These are phyloP conservation scores for Amblyopsis rosae DNA, from an alignment of 2,113 vertebrate species.

Conservation along the genomic window DNA sequence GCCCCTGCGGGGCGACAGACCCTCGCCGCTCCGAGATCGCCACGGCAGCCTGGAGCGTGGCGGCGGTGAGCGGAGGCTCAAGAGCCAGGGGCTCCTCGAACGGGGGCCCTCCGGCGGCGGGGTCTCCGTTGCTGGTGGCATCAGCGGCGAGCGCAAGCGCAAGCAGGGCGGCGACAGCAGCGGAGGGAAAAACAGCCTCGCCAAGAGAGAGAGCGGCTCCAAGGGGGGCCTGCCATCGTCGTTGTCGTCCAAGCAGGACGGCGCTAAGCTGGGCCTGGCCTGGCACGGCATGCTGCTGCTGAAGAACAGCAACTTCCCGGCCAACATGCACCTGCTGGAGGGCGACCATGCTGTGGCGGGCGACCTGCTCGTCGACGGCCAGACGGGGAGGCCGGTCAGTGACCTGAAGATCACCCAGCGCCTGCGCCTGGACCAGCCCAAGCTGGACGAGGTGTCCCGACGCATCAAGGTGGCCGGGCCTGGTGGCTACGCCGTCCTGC, in stretches of 20 bases:
- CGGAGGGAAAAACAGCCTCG: conserved; percentile 78
- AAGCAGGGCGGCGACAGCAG: conserved; percentile 80
- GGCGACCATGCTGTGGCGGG: conserved; percentile 91
- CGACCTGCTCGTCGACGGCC: conserved; percentile 87
- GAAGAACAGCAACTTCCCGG: conserved; percentile 98
- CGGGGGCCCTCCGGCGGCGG: conserved; percentile 43
- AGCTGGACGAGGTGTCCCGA: conserved; percentile 96
- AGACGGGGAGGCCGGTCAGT: conserved; percentile 87
- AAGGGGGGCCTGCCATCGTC: conserved; percentile 65
- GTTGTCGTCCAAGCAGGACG: conserved; percentile 68
- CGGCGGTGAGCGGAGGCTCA: conserved; percentile 81
- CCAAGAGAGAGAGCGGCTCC: conserved; percentile 80
- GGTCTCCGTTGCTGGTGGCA: conserved; percentile 10
- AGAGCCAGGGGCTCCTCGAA: conserved; percentile 56
- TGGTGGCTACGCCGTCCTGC: conserved; percentile 90
- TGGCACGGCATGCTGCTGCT: conserved; percentile 98
- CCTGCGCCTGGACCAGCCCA: conserved; percentile 97
- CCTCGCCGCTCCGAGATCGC: conserved; percentile 83
- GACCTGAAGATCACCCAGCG: conserved; percentile 99
- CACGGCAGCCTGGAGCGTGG: conserved; percentile 83
- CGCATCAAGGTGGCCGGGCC: conserved; percentile 98
- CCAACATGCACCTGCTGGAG: conserved; percentile 96
- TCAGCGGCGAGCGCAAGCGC: conserved; percentile 79
- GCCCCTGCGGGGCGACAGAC: conserved; percentile 79
- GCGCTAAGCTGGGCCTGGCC: conserved; percentile 86